These are phyloP conservation scores for Delphinus delphis DNA, from an alignment of 2,113 vertebrate genomes.

Conservation along the genomic window DNA sequence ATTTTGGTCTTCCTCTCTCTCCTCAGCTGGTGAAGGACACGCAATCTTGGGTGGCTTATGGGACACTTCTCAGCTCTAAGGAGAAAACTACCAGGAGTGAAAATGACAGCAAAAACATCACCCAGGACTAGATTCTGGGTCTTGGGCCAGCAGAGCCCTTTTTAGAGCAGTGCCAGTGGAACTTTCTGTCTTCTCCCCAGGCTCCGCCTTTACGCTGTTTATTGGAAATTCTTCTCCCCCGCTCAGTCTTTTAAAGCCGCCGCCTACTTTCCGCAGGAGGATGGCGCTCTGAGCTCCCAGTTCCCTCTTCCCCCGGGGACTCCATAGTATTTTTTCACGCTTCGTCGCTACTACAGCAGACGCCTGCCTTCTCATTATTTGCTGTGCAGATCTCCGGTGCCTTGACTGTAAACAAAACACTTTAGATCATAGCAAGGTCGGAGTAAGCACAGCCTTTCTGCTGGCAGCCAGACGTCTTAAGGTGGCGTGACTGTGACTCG, in stretches of 20 bases:
- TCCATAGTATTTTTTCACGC: slow-evolving; percentile 37
- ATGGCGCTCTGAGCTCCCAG: slow-evolving; percentile 72
- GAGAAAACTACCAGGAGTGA: background rate
- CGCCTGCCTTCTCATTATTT: slow-evolving; percentile 74
- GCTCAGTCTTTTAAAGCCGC: slow-evolving; percentile 31
- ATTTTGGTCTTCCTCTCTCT: background rate
- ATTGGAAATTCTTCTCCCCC: background rate
- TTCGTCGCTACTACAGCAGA: slow-evolving; percentile 72
- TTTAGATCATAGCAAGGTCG: slow-evolving; percentile 81
- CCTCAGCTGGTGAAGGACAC: background rate
- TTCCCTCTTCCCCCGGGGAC: background rate
- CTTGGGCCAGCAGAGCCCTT: background rate
- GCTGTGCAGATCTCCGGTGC: slow-evolving; percentile 69
- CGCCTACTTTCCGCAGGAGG: slow-evolving; percentile 57
- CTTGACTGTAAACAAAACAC: slow-evolving; percentile 84
- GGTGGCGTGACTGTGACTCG: slow-evolving; percentile 69
- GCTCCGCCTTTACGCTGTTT: background rate
- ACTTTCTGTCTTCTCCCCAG: background rate
- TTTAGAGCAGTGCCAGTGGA: background rate
- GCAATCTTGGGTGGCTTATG: background rate
- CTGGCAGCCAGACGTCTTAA: slow-evolving; percentile 76
- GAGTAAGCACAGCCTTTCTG: slow-evolving; percentile 73
- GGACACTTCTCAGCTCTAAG: background rate
- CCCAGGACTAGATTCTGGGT: background rate
- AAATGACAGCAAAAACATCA: slow-evolving; percentile 8